Conservation (phyloP, 2,888 invertebrate genomes). For the Mythimna vitellina region DNA sequence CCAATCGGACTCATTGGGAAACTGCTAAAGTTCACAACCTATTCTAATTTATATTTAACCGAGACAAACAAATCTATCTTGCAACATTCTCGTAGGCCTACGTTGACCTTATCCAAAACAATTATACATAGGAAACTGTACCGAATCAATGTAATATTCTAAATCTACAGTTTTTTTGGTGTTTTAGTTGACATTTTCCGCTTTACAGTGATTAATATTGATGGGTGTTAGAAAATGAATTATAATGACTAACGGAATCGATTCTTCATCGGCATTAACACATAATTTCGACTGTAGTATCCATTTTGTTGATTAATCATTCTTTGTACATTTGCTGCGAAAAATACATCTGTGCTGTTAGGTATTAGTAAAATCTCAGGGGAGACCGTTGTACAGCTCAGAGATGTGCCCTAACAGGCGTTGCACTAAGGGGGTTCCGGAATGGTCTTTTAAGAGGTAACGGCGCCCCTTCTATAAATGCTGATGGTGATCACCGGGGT, state of each 20-base stretch:
- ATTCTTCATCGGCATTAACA: slow-evolving; percentile 49
- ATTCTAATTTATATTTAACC: slow-evolving; percentile 10
- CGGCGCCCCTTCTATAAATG: too few species aligned
- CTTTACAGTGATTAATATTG: slow-evolving; percentile 33
- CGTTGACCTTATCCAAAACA: slow-evolving; percentile 31
- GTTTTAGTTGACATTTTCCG: slow-evolving; percentile 38
- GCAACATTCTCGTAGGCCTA: slow-evolving; percentile 44
- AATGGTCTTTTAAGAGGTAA: too few species aligned
- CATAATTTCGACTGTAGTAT: slow-evolving; percentile 17
- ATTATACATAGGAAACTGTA: slow-evolving; percentile 6
- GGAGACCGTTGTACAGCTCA: too few species aligned
- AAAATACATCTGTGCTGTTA: slow-evolving; percentile 9
- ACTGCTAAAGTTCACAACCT: slow-evolving; percentile 34
- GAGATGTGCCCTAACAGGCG: too few species aligned
- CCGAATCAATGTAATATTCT: slow-evolving; percentile 32
- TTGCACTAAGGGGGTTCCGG: too few species aligned
- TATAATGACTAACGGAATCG: slow-evolving; percentile 45
- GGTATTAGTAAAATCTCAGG: neutral
- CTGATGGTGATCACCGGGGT: too few species aligned
- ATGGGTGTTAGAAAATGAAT: slow-evolving; percentile 42
- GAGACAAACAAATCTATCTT: slow-evolving; percentile 29
- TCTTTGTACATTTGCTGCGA: slow-evolving; percentile 42
- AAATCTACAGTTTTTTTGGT: slow-evolving; percentile 26
- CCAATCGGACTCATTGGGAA: slow-evolving; percentile 28
- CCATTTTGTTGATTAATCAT: slow-evolving; percentile 51